A percentile compares a stretch with the other conserved stretches of the same genome.
phyloP scores from a whole-genome alignment of 2,113 vertebrate species.

The Oreochromis tanganicae region DNA sequence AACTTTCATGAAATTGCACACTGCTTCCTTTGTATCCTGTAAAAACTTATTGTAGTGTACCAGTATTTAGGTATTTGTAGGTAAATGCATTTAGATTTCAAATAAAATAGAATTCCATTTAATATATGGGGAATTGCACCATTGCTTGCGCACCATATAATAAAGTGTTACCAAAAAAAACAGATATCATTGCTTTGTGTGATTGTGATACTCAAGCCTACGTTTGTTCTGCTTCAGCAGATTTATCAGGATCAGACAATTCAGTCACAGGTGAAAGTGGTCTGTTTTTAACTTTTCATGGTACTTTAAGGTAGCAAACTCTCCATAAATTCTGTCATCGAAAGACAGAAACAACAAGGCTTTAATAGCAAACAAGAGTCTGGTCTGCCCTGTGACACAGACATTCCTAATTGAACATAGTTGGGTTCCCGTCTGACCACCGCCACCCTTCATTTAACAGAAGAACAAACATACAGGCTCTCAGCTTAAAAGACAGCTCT shows the following conservation, averaged over 20 bases:
- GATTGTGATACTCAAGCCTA: not conserved
- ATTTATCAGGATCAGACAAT: not conserved
- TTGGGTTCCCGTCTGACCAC: slow-evolving; percentile 52
- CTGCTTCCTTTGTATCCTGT: not conserved
- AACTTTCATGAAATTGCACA: not conserved
- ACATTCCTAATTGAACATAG: slow-evolving; percentile 61
- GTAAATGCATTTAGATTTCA: not conserved
- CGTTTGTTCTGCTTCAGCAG: not conserved
- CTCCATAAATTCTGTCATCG: not conserved
- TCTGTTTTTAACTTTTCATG: not conserved
- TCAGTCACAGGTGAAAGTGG: not conserved
- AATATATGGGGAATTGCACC: not conserved
- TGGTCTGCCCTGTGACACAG: slow-evolving; percentile 50
- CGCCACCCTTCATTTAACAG: slow-evolving; percentile 55
- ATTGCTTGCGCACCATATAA: not conserved
- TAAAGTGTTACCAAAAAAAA: not conserved
- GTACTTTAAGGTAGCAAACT: not conserved
- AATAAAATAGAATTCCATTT: not conserved
- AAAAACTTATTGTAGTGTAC: not conserved
- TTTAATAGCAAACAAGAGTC: slow-evolving; percentile 43
- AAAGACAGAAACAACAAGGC: slow-evolving; percentile 5
- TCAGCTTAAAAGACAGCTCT: slow-evolving; percentile 46
- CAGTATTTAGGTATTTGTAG: not conserved
- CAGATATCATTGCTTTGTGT: not conserved
- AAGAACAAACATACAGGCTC: slow-evolving; percentile 51